Conservation (phyloP, 2,888 invertebrate species). For the Tigriopus californicus region DNA sequence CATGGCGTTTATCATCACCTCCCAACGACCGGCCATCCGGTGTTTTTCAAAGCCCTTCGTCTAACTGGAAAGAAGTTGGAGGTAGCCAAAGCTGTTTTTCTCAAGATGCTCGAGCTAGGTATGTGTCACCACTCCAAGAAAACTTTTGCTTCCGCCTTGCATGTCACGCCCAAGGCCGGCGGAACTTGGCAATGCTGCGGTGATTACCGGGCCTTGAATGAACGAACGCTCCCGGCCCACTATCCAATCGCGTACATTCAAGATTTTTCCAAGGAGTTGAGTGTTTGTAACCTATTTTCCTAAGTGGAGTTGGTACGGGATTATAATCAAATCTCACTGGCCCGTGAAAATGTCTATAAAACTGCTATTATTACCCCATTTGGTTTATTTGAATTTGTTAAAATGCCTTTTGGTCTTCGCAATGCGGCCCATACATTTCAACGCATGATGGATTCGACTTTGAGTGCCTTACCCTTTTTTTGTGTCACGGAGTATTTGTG, state of each 20-base stretch:
- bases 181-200: too few species aligned
- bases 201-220: too few species aligned
- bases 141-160: too few species aligned
- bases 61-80: too few species aligned
- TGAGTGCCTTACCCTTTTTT: conserved; percentile 22
- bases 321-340: conserved; percentile 23
- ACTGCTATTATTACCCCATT: conserved; percentile 26
- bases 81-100: too few species aligned
- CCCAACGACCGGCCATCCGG: too few species aligned
- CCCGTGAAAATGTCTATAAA: conserved; percentile 24
- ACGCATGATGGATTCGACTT: conserved; percentile 24
- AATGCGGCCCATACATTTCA: conserved; percentile 29
- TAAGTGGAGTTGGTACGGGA: too few species aligned
- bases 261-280: conserved; percentile 23
- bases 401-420: conserved; percentile 25
- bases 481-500: conserved; percentile 21
- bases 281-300: conserved; percentile 22
- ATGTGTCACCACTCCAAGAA: too few species aligned
- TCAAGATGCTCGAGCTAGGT: too few species aligned
- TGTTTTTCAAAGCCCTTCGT: too few species aligned
- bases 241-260: conserved; percentile 27
- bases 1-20: too few species aligned
- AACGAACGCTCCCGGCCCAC: conserved; percentile 23
- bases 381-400: conserved; percentile 25
- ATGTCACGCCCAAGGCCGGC: too few species aligned